phyloP scores from a whole-genome alignment of 2,113 vertebrate genomes.

The Lichenostomus cassidix region DNA sequence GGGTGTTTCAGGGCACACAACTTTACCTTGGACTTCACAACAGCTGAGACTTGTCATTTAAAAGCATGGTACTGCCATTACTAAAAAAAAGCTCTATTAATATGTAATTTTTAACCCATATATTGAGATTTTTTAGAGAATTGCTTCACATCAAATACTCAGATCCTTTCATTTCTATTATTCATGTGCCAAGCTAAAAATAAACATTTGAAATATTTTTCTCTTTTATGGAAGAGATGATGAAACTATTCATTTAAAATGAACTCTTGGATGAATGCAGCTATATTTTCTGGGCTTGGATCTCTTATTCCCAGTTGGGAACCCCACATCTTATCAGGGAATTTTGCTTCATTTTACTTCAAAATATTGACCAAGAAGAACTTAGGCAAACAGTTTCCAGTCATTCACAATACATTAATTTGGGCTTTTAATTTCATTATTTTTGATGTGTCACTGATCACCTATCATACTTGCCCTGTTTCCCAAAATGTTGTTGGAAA shows the following conservation, averaged over 20 bases:
- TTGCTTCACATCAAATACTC: background rate
- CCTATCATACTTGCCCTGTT: background rate
- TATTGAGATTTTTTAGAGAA: background rate
- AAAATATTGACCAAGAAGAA: background rate
- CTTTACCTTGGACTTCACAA: slow-evolving; percentile 44
- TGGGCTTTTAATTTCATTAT: background rate
- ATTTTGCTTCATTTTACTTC: background rate
- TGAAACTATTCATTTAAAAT: background rate
- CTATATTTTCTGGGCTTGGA: background rate
- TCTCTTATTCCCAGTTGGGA: background rate
- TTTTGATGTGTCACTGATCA: background rate
- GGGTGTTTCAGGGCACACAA: slow-evolving; percentile 38
- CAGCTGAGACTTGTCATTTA: slow-evolving; percentile 46
- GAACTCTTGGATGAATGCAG: background rate
- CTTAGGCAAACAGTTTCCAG: background rate
- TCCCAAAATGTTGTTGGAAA: background rate
- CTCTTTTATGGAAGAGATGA: slow-evolving; percentile 25
- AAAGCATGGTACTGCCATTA: background rate
- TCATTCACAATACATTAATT: background rate
- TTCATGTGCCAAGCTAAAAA: slow-evolving; percentile 5
- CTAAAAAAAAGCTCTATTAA: background rate
- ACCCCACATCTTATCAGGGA: background rate
- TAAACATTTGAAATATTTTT: slow-evolving; percentile 31
- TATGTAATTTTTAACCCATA: background rate
- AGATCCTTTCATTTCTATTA: background rate